Evolutionary conservation across 2,113 vertebrate genomes (phyloP), one percentile per base, ranked within the genome.

Genomic region (Nestor notabilis): DNA sequence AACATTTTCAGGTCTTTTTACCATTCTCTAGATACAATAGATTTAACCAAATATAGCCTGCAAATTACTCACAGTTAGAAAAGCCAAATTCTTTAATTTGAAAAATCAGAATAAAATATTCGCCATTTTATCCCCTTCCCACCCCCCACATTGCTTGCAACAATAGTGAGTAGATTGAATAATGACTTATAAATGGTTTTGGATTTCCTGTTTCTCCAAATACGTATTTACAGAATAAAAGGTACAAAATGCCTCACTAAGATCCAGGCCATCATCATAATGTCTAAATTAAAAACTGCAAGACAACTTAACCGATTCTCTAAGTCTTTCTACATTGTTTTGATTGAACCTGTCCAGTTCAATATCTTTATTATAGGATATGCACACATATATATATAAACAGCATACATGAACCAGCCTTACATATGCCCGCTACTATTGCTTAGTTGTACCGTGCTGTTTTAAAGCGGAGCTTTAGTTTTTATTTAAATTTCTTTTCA

Each of bases 1-100:
- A 46, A 13, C 1, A 7, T 47, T 77, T 61, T 56, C 0, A 0
- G 0, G 3, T 68, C 5, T 9, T 79, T 83, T 60, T 44, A 29
- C 3, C 6, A 75, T 87, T 87, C 35, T 33, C 9, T 58, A 10
- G 2, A 31, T 41, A 37, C 3, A 44, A 64, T 6, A 60, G 7
- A 47, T 63, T 71, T 58, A 53, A 49, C 60, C 1, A 31, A 61
- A 66, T 37, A 0, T 27, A 33, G 14, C 6, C 25, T 63, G 24
- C 2, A 95, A 89, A 56, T 66, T 10, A 72, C 2, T 55, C 31
- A 65, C 15, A 39, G 4, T 29, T 7, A 58, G 53, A 72, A 56
- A 81, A 44, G 6, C 1, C 3, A 72, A 78, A 61, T 11, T 4
- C 1, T 87, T 78, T 35, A 12, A 31, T 61, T 56, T 75, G 3